These are phyloP conservation scores for Parascotia fuliginaria DNA, from an alignment of 2,888 invertebrate species.

Conservation along the genomic window DNA sequence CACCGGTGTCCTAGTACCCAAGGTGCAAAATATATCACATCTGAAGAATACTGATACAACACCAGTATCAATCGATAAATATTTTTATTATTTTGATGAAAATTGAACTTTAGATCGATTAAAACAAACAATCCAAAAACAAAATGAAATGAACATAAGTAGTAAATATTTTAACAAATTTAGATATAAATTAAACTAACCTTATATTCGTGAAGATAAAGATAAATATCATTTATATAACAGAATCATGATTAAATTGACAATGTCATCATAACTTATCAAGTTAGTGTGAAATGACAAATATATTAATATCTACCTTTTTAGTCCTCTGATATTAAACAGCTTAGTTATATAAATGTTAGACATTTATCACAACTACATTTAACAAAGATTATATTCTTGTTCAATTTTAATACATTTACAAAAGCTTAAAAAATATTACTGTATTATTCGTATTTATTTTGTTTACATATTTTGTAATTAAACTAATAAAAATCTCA, in stretches of 20 bases:
- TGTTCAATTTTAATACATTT: background rate
- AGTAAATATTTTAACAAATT: too few species aligned
- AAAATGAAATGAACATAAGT: too few species aligned
- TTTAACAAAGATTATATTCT: background rate
- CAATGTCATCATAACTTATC: background rate
- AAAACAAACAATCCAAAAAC: too few species aligned
- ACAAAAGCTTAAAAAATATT: constrained; percentile 12
- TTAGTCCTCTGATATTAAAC: background rate
- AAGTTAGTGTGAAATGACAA: background rate
- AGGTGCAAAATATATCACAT: too few species aligned
- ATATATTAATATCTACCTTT: background rate
- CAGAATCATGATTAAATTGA: background rate
- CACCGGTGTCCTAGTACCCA: too few species aligned
- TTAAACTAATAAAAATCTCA: constrained; percentile 31
- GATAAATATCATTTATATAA: background rate
- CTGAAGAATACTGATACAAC: too few species aligned
- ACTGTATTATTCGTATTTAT: constrained; percentile 18
- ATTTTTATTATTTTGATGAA: too few species aligned
- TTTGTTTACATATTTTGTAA: constrained; percentile 6
- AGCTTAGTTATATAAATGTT: background rate
- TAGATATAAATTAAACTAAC: too few species aligned
- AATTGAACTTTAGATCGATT: too few species aligned
- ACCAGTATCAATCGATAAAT: too few species aligned
- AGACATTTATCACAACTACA: background rate
- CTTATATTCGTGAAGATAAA: too few species aligned